These are phyloP conservation scores for Probaryconus sp. DNA, from an alignment of 1,140 invertebrate species.

Conservation along the genomic window DNA sequence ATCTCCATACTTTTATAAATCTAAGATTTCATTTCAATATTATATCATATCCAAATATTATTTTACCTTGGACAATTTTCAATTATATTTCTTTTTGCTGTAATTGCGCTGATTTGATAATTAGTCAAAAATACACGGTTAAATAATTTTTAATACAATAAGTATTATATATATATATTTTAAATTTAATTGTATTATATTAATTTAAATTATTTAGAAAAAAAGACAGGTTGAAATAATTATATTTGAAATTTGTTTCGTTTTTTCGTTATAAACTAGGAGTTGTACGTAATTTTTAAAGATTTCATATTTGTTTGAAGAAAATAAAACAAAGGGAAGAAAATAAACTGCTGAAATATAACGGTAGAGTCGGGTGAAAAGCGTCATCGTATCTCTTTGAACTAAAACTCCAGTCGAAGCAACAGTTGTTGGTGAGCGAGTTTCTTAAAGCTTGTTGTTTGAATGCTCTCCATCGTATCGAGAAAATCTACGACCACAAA, in stretches of 20 bases:
- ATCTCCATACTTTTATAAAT: slow-evolving; percentile 18
- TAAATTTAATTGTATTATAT: no score
- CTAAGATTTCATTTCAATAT: slow-evolving; percentile 26
- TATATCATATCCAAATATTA: slow-evolving; percentile 21
- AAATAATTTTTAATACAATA: no score
- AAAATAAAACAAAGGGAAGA: slow-evolving; percentile 15
- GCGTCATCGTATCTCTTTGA: slow-evolving; percentile 45
- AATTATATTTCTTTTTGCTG: slow-evolving; percentile 5
- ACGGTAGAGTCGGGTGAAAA: slow-evolving; percentile 36
- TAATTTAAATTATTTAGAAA: no score
- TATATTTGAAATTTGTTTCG: no score
- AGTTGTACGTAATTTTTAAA: slow-evolving; percentile 13
- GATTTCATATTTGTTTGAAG: slow-evolving; percentile 8
- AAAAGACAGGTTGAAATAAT: no score
- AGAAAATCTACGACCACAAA: slow-evolving; percentile 38
- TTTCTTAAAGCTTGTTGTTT: slow-evolving; percentile 54
- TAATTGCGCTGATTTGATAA: slow-evolving; percentile 6
- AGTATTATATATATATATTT: no score
- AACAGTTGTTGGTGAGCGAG: slow-evolving; percentile 55
- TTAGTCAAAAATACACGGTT: no score
- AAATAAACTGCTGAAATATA: slow-evolving; percentile 40
- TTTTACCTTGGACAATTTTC: slow-evolving; percentile 9
- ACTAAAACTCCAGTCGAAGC: slow-evolving; percentile 54
- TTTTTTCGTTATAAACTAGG: background rate
- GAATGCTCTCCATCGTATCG: slow-evolving; percentile 45